Evolutionary conservation across 2,888 invertebrate genomes (phyloP).

Genomic region (Lacanobia wlatinum): DNA sequence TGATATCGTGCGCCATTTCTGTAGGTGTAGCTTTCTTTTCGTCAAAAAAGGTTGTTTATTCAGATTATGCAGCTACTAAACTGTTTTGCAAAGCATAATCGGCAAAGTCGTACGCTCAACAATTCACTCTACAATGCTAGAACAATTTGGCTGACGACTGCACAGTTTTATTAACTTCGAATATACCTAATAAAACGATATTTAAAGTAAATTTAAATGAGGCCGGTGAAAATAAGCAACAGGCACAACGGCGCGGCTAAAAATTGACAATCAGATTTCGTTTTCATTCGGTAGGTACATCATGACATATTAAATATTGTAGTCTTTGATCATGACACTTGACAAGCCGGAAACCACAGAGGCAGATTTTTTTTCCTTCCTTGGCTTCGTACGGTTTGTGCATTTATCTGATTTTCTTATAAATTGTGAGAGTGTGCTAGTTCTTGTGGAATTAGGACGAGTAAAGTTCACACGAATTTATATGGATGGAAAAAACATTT

Average conservation of each 20-base stretch:
- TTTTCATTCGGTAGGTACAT: too few species aligned
- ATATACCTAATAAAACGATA: not conserved
- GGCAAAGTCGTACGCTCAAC: not conserved
- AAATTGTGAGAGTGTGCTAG: too few species aligned
- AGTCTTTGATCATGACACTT: too few species aligned
- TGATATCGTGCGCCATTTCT: slow-evolving; percentile 78
- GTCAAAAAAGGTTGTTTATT: slow-evolving; percentile 2
- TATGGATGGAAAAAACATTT: too few species aligned
- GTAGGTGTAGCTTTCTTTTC: not conserved
- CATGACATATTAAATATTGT: too few species aligned
- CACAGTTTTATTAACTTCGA: not conserved
- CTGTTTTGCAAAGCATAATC: slow-evolving; percentile 4
- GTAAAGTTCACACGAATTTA: too few species aligned
- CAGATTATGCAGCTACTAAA: not conserved
- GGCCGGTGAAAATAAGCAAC: not conserved
- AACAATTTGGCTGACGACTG: not conserved
- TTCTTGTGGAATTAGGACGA: too few species aligned
- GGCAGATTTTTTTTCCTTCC: too few species aligned
- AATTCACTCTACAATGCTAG: not conserved
- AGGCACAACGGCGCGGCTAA: not conserved
- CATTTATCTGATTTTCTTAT: too few species aligned
- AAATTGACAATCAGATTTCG: not conserved
- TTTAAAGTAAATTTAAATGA: not conserved
- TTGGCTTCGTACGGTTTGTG: too few species aligned
- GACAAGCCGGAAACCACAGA: too few species aligned